Evolutionary conservation across 2,113 vertebrate species (phyloP).

Genomic region (Tapirus terrestris): DNA sequence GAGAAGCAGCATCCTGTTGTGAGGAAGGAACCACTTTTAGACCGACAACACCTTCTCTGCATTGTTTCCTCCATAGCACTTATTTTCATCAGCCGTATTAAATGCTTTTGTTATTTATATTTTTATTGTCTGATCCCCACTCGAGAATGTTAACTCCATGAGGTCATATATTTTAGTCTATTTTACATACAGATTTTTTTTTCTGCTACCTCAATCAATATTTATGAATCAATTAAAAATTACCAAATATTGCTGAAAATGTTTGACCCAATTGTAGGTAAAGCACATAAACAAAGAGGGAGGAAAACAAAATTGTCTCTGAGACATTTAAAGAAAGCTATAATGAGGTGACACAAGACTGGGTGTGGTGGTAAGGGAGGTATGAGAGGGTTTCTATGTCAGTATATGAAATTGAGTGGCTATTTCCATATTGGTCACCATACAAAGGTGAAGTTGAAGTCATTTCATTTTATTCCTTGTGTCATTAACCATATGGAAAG

Average conservation of each 20-base stretch:
- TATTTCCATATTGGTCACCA: background rate
- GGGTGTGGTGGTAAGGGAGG: background rate
- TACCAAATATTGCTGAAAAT: background rate
- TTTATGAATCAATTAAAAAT: background rate
- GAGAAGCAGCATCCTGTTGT: accelerated
- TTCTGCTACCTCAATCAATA: background rate
- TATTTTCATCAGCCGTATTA: background rate
- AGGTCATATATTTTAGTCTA: background rate
- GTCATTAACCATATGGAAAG: background rate
- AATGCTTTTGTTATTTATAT: background rate
- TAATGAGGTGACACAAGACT: too few relatives aligned
- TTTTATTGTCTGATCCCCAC: background rate
- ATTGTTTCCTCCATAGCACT: background rate
- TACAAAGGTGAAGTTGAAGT: background rate
- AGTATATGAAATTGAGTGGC: accelerated
- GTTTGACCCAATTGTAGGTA: background rate
- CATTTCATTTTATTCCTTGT: background rate
- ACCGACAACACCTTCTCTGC: background rate
- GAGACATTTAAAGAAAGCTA: background rate
- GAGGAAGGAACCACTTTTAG: background rate
- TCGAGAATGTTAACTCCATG: background rate
- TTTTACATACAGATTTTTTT: background rate
- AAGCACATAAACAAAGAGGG: background rate
- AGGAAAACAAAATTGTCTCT: background rate
- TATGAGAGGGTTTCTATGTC: background rate